Percentiles rank a stretch among this genome's conserved stretches.
phyloP scores from a whole-genome alignment of 2,113 vertebrate genomes.

The Gnathonemus echidnorhynchus region DNA sequence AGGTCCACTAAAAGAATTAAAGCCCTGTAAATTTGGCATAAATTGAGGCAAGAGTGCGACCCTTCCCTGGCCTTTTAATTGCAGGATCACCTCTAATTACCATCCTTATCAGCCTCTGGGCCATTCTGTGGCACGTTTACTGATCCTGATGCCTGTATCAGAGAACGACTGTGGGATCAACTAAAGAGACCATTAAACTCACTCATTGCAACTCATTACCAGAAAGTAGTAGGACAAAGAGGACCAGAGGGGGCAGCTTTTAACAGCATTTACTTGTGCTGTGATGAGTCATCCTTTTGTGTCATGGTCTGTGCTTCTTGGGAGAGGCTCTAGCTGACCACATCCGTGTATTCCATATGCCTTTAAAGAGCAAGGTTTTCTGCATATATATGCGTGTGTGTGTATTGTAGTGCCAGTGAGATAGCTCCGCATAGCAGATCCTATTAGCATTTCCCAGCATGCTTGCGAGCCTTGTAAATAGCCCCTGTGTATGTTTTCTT shows the following conservation, averaged over 20 bases:
- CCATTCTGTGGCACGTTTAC: not conserved
- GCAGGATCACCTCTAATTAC: not conserved
- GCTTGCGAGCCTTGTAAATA: too few species aligned
- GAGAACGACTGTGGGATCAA: not conserved
- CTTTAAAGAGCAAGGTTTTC: not conserved
- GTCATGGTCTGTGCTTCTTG: not conserved
- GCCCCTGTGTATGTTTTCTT: too few species aligned
- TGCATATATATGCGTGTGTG: not conserved
- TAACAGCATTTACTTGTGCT: not conserved
- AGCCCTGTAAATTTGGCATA: conserved; percentile 15
- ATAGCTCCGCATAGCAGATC: not conserved
- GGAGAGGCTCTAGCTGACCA: not conserved
- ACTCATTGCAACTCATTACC: not conserved
- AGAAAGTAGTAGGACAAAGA: not conserved
- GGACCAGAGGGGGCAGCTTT: not conserved
- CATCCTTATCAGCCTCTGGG: not conserved
- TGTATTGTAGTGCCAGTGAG: not conserved
- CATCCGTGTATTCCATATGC: not conserved
- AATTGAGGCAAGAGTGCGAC: not conserved
- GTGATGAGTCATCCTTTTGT: not conserved
- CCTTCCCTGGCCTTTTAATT: conserved; percentile 5
- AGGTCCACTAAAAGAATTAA: conserved; percentile 11
- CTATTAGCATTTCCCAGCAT: too few species aligned
- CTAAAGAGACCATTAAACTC: not conserved
- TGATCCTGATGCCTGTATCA: not conserved